phyloP scores from a whole-genome alignment of 2,113 vertebrate species.

The Oxyruncus cristatus region DNA sequence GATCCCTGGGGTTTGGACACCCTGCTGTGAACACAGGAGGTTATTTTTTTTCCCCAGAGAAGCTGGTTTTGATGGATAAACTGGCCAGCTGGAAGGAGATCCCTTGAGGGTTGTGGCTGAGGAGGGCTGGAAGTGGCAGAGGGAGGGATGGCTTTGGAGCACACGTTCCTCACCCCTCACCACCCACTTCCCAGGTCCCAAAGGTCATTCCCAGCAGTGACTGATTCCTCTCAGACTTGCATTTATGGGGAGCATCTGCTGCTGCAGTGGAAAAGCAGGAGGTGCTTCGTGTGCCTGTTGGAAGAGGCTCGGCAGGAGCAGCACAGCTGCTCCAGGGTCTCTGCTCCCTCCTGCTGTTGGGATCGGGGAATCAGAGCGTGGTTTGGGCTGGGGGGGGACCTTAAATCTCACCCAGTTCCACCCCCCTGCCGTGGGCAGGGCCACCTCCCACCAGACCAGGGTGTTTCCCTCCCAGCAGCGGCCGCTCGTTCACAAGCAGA shows the following conservation, averaged over 20 bases:
- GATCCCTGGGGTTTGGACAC: background rate
- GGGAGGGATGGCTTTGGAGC: background rate
- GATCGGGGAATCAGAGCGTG: background rate
- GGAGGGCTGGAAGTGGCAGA: background rate
- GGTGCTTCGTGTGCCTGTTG: background rate
- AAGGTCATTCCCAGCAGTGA: background rate
- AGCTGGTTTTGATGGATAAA: background rate
- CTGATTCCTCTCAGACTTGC: background rate
- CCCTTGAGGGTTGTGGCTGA: background rate
- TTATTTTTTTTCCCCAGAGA: background rate
- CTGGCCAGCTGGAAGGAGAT: background rate
- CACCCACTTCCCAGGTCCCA: background rate
- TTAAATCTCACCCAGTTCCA: background rate
- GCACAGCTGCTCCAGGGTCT: background rate
- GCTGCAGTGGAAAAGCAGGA: background rate
- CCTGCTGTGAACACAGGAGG: background rate
- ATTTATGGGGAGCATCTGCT: rapidly evolving
- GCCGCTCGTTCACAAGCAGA: background rate
- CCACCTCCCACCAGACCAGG: background rate
- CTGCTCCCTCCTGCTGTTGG: background rate
- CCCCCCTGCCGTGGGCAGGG: background rate
- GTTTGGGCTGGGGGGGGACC: background rate
- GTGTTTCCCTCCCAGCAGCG: background rate
- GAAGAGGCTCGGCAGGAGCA: background rate
- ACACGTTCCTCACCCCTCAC: background rate